Evolutionary conservation across 2,797 vertebrate species (phyloP), one percentile per base, ranked within the genome.

Genomic region (Australoheros facetus): DNA sequence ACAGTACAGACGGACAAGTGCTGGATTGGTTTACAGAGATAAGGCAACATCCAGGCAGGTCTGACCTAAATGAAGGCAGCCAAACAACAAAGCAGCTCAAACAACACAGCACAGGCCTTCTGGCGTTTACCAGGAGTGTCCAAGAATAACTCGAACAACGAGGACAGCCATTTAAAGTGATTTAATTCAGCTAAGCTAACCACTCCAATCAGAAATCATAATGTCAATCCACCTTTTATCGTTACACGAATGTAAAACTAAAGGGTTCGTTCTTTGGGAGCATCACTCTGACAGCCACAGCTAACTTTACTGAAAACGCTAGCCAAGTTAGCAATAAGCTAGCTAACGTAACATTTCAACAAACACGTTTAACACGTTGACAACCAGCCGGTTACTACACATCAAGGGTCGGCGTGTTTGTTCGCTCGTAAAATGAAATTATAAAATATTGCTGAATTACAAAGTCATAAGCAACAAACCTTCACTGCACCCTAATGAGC

Each of bases 41-140:
- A 75, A 39, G 64, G 73, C 72, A 80, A 71, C 42, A 71, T 11
- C 12, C 34, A 14, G 53, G 39, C 32, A 12, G 28, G 39, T 34
- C 21, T 71, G 4, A 51, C 55, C 56, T 19, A 51, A 53, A 59
- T 30, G 39, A 45, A 60, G 58, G 62, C 21, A 48, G 54, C 1
- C 32, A 53, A 73, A 91, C 85, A 91, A 78, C 34, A 81, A 66
- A 75, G 34, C 74, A 86, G 59, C 2, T 23, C 56, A 71, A 3
- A 60, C 2, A 85, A 71, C 57, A 84, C 73, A 78, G 10, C 66
- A 59, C 45, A 55, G 88, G 88, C 90, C 89, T 88, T 88, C 89
- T 87, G 78, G 88, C 45, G 78, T 87, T 86, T 85, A 80, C 90
- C 77, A 71, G n/a, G 71, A 73, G 19, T 70, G 81, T 34, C 73